Conservation (phyloP, 2,113 vertebrate genomes). For the Salvelinus fontinalis region DNA sequence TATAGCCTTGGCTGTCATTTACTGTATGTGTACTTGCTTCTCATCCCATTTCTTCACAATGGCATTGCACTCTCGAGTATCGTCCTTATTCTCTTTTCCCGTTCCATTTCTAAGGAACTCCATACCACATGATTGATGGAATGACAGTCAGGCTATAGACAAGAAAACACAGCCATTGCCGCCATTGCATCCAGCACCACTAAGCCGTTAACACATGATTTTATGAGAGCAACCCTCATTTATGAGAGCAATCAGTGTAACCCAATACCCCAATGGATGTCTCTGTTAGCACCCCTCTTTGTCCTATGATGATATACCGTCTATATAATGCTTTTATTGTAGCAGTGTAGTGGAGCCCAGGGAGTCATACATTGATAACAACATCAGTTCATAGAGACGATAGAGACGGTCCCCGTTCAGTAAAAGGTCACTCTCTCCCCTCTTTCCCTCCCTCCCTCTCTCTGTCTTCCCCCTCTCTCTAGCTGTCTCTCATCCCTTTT, state of each 20-base stretch:
- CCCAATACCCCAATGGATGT: slow-evolving; percentile 69
- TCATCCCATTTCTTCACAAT: background rate
- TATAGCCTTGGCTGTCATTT: background rate
- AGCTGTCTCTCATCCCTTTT: slow-evolving; percentile 6
- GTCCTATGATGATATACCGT: slow-evolving; percentile 72
- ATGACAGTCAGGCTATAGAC: slow-evolving; percentile 26
- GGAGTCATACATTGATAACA: slow-evolving; percentile 75
- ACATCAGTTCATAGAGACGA: slow-evolving; percentile 69
- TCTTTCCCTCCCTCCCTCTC: slow-evolving; percentile 23
- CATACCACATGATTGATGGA: background rate
- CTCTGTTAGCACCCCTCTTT: slow-evolving; percentile 68
- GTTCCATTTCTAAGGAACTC: background rate
- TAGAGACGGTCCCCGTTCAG: slow-evolving; percentile 53
- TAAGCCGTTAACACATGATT: slow-evolving; percentile 75
- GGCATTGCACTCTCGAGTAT: background rate
- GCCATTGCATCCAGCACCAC: slow-evolving; percentile 66
- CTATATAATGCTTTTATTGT: slow-evolving; percentile 70
- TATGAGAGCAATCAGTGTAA: slow-evolving; percentile 73
- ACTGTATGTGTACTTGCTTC: background rate
- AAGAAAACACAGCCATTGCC: slow-evolving; percentile 69
- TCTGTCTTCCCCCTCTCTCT: slow-evolving; percentile 6
- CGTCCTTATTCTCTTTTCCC: background rate
- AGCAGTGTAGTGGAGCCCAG: slow-evolving; percentile 64
- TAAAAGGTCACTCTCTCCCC: slow-evolving; percentile 66
- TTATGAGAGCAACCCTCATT: slow-evolving; percentile 72